Evolutionary conservation across 2,888 invertebrate genomes (phyloP).

Genomic region (Melieria crassipennis): DNA sequence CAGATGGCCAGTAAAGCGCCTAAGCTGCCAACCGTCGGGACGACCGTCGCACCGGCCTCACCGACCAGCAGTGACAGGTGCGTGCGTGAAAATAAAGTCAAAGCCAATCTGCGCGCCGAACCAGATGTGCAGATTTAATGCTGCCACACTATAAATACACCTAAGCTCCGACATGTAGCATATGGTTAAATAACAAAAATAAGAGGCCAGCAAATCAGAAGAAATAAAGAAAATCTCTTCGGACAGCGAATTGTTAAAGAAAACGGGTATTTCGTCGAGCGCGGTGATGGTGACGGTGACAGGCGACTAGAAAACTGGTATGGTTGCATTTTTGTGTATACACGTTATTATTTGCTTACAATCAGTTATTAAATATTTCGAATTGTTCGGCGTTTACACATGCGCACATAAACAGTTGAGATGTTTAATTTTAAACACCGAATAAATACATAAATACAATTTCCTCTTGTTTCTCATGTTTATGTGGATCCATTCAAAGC

Average conservation of each 20-base stretch:
- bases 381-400: slow-evolving; percentile 13
- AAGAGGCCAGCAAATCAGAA: slow-evolving; percentile 17
- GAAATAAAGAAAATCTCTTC: slow-evolving; percentile 25
- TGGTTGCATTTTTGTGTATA: slow-evolving; percentile 44
- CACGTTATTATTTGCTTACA: slow-evolving; percentile 28
- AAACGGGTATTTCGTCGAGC: neutral
- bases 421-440: neutral
- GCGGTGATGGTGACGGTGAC: slow-evolving; percentile 17
- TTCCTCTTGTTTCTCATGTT: neutral
- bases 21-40: too few species aligned
- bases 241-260: slow-evolving; percentile 7
- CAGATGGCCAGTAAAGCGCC: slow-evolving; percentile 4
- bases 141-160: too few species aligned
- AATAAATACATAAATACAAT: neutral
- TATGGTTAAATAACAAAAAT: too few species aligned
- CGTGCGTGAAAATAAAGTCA: slow-evolving; percentile 28
- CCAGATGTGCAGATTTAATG: too few species aligned
- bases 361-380: slow-evolving; percentile 25
- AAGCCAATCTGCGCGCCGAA: slow-evolving; percentile 3
- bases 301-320: slow-evolving; percentile 41
- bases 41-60: neutral
- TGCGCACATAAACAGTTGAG: neutral
- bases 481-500: too few species aligned
- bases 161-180: too few species aligned
- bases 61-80: slow-evolving; percentile 15